Percentiles rank a stretch among this genome's conserved stretches.
These are phyloP conservation scores for Chirona hameri DNA, from an alignment of 2,888 invertebrate genomes.

Conservation along the genomic window DNA sequence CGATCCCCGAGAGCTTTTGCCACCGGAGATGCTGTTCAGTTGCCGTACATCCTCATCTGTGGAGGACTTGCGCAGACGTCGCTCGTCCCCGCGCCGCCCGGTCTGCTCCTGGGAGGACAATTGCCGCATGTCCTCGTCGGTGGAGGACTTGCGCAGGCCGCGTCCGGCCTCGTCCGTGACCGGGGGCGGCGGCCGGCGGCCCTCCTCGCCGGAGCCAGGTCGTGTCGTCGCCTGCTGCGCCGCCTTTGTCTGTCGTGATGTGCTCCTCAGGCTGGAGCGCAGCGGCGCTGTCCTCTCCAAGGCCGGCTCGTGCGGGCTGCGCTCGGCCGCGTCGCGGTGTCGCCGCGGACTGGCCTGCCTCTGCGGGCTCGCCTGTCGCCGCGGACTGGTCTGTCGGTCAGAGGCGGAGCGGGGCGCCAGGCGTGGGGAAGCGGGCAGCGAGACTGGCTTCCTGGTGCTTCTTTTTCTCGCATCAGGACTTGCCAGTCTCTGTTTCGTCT, in stretches of 20 bases:
- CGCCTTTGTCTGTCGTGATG: background rate
- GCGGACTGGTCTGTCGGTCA: background rate
- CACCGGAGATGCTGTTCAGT: background rate
- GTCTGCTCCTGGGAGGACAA: background rate
- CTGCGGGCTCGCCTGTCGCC: no score
- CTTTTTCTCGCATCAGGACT: background rate
- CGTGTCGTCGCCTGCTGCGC: background rate
- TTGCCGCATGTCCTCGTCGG: background rate
- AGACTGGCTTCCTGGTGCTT: background rate
- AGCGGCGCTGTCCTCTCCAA: background rate
- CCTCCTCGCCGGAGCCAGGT: background rate
- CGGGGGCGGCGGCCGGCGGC: background rate
- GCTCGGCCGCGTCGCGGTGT: background rate
- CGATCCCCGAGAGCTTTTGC: background rate
- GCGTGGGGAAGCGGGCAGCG: background rate
- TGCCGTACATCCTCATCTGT: background rate
- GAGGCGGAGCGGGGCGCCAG: background rate
- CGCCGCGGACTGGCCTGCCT: no score
- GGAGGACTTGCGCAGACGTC: background rate
- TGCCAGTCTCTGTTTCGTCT: background rate
- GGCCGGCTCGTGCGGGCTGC: background rate
- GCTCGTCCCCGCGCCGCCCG: background rate
- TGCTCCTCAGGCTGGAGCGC: background rate
- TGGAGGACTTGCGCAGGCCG: background rate
- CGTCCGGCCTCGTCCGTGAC: background rate